These are phyloP conservation scores for Cacoxenus indagator DNA, from an alignment of 2,888 invertebrate species.

Conservation along the genomic window DNA sequence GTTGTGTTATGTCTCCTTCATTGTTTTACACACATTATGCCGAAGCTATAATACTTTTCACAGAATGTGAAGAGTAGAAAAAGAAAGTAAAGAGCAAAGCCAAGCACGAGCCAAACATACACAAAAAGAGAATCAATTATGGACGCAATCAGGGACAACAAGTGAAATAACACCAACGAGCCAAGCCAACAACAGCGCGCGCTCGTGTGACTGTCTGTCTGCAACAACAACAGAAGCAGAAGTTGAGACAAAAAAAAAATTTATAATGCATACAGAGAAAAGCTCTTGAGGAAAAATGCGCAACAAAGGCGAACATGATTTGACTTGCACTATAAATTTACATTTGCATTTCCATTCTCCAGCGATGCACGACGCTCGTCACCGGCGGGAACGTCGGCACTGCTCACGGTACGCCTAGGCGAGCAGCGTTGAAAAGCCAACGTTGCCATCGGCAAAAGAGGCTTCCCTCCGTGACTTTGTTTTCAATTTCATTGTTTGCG, in stretches of 20 bases:
- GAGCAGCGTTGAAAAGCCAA: no score
- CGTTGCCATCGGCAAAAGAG: neutral
- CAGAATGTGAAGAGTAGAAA: neutral
- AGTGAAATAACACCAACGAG: neutral
- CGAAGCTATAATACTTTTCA: neutral
- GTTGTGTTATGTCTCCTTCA: no score
- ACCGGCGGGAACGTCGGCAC: neutral
- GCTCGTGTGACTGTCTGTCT: neutral
- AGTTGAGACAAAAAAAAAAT: neutral
- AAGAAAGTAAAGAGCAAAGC: neutral
- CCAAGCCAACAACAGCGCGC: neutral
- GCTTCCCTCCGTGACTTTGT: conserved; percentile 59
- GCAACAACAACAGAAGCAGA: neutral
- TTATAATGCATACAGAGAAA: conserved; percentile 3
- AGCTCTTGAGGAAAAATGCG: neutral
- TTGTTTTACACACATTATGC: no score
- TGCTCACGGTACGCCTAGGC: no score
- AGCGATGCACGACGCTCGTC: neutral
- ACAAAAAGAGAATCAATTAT: neutral
- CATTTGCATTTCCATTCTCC: neutral
- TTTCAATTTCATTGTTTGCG: conserved; percentile 38
- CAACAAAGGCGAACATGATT: no score
- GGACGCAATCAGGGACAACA: neutral
- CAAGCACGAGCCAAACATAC: neutral
- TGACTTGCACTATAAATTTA: neutral